Conservation (phyloP, 2,113 vertebrate species). For the Himantopus leucocephalus region DNA sequence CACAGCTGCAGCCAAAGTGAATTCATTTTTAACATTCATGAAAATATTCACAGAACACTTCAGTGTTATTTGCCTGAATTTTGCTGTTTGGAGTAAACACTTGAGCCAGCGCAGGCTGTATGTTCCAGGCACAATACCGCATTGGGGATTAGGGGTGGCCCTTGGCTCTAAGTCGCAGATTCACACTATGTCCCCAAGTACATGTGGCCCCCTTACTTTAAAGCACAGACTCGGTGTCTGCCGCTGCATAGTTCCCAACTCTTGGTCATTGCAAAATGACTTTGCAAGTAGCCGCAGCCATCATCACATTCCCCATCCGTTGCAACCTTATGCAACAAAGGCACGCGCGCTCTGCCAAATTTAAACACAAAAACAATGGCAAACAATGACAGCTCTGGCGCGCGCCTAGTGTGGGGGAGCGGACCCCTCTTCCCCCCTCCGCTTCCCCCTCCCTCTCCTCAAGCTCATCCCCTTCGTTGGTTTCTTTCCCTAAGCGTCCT, state of each 20-base stretch:
- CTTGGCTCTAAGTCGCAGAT: not conserved
- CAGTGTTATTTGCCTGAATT: conserved; percentile 40
- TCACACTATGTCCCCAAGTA: not conserved
- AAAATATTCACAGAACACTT: conserved; percentile 65
- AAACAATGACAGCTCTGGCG: not conserved
- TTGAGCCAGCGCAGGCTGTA: conserved; percentile 27
- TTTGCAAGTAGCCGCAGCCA: not conserved
- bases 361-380: not conserved
- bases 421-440: not conserved
- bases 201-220: not conserved
- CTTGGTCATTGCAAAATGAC: not conserved
- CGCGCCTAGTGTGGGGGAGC: not conserved
- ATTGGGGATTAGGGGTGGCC: not conserved
- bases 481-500: conserved; percentile 16
- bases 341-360: not conserved
- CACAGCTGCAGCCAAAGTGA: conserved; percentile 70
- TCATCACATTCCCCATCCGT: rapidly evolving
- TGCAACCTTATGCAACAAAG: not conserved
- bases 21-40: conserved; percentile 70
- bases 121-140: not conserved
- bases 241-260: not conserved
- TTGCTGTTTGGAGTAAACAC: conserved; percentile 55
- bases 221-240: not conserved
- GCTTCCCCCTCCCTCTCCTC: not conserved
- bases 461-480: not conserved